Percentiles rank a stretch among this genome's conserved stretches.
Evolutionary conservation across 2,113 vertebrate genomes (phyloP).

Genomic region (Notarius lentiginosus): DNA sequence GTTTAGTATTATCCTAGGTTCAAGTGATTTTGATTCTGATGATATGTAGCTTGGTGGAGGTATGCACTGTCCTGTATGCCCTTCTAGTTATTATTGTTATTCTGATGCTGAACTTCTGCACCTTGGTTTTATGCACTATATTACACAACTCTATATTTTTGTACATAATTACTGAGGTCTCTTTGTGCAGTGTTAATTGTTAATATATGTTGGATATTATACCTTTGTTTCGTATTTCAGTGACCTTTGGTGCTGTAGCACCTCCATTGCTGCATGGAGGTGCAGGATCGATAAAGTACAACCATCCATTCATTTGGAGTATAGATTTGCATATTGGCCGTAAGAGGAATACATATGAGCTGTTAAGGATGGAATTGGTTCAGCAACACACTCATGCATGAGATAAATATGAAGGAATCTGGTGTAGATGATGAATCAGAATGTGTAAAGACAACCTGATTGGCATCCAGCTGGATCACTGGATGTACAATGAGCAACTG

Average conservation of each 20-base stretch:
- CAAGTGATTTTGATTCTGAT: too few relatives aligned
- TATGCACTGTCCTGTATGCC: too few relatives aligned
- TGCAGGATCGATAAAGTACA: neutral
- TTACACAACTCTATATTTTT: too few relatives aligned
- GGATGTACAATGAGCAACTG: neutral
- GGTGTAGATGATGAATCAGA: neutral
- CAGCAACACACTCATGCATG: neutral
- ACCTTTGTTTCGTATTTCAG: neutral
- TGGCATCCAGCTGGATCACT: neutral
- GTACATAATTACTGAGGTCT: too few relatives aligned
- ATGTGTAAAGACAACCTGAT: neutral
- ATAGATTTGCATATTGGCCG: neutral
- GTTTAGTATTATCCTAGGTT: too few relatives aligned
- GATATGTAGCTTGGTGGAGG: too few relatives aligned
- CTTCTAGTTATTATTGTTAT: too few relatives aligned
- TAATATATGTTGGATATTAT: too few relatives aligned
- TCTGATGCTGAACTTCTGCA: neutral
- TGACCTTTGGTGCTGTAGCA: neutral
- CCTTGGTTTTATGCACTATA: neutral
- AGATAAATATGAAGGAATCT: too few relatives aligned
- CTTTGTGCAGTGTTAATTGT: too few relatives aligned
- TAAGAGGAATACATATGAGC: neutral
- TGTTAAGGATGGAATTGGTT: neutral
- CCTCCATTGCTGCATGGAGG: neutral
- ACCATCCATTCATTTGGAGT: neutral